Conservation (phyloP, 1,140 invertebrate species). For the Dendroctonus valens region DNA sequence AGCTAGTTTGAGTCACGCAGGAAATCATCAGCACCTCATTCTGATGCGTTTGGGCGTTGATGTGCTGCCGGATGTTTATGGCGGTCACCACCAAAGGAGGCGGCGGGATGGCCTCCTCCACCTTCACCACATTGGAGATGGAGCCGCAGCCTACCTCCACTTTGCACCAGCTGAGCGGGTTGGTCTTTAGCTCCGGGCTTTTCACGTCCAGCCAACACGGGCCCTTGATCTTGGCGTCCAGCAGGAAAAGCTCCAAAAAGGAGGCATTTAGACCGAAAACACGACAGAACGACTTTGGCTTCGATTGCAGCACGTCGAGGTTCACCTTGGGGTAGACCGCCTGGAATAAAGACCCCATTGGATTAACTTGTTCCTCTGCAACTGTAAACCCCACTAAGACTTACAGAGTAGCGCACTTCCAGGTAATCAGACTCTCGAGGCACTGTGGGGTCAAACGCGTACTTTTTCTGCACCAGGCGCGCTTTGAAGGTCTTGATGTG, state of each 20-base stretch:
- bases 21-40: slow-evolving; percentile 87
- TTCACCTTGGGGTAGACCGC: slow-evolving; percentile 49
- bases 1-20: slow-evolving; percentile 73
- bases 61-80: slow-evolving; percentile 72
- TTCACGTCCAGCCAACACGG: slow-evolving; percentile 94
- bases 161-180: slow-evolving; percentile 84
- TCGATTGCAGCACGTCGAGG: slow-evolving; percentile 15
- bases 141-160: slow-evolving; percentile 67
- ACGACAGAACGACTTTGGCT: slow-evolving; percentile 70
- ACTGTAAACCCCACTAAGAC: slow-evolving; percentile 35
- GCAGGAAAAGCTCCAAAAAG: slow-evolving; percentile 84
- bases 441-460: slow-evolving; percentile 84
- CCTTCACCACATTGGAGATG: slow-evolving; percentile 58
- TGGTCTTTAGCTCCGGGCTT: slow-evolving; percentile 61
- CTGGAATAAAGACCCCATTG: slow-evolving; percentile 34
- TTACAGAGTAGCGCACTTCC: slow-evolving; percentile 78
- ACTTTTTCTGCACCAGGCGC: slow-evolving; percentile 74
- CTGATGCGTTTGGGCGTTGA: slow-evolving; percentile 73
- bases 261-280: slow-evolving; percentile 87
- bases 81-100: slow-evolving; percentile 80
- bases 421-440: slow-evolving; percentile 85
- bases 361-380: background rate
- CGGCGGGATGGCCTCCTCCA: slow-evolving; percentile 58
- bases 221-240: slow-evolving; percentile 91
- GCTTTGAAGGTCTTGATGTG: slow-evolving; percentile 79